Conservation (phyloP, 2,113 vertebrate species). For the Strigops habroptila region DNA sequence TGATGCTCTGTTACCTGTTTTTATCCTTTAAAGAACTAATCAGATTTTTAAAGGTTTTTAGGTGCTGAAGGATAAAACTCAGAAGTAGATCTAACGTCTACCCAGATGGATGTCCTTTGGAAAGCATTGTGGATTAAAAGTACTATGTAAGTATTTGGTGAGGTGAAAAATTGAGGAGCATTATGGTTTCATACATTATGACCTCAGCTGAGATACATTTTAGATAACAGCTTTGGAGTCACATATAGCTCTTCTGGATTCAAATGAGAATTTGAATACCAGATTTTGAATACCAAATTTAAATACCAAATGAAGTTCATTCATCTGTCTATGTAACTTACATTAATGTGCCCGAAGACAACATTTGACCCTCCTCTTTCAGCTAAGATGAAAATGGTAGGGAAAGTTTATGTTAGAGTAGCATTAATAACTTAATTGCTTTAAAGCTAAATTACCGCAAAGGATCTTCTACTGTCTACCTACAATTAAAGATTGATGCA, state of each 20-base stretch:
- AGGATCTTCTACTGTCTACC: neutral
- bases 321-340: neutral
- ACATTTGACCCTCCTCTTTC: neutral
- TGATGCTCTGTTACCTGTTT: neutral
- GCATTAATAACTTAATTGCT: conserved; percentile 1
- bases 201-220: neutral
- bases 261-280: neutral
- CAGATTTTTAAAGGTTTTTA: neutral
- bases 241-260: neutral
- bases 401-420: neutral
- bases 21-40: neutral
- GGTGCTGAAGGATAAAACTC: neutral
- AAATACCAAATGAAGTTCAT: neutral
- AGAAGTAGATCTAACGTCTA: neutral
- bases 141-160: neutral
- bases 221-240: neutral
- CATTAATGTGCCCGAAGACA: neutral
- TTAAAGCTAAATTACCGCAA: neutral
- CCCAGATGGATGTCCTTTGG: neutral
- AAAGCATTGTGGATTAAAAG: neutral
- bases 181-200: neutral
- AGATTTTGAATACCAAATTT: no score
- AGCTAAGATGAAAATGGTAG: neutral
- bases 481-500: neutral
- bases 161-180: neutral